Base-by-base conservation (phyloP, 2,888 invertebrate species). In the Ctenicera cuprea region DNA sequence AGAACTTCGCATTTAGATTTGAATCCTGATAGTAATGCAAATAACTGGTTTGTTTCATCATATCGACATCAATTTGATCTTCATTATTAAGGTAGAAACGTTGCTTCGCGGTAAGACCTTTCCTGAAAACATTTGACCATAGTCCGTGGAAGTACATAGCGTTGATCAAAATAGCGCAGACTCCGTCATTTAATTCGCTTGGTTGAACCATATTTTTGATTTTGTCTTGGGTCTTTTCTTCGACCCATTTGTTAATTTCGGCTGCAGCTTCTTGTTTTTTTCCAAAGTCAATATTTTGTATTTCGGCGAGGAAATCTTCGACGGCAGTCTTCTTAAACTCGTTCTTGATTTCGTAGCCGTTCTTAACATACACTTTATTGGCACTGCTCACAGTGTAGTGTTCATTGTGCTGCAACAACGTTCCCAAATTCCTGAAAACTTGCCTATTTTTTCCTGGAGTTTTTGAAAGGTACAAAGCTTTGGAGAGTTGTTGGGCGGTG, bases 321-420 rank as follows among this genome's bases (percentile, higher is more conserved):
- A 87, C 82, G 0, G 94, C 91, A 48, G 91, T 86, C 5, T 88
- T 86, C 78, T 90, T 88, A 76, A 92, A 91, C 14, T 87, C 83
- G 0, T 89, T 82, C n/a, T 89, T 87, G 1, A 94, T 79, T n/a
- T 87, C 83, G 63, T 90, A 89, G 1, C 88, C 88, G 7, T 83
- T 61, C 78, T 90, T 90, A 0, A 93, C 86, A 82, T 92, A 96
- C 50, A 78, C 90, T 89, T 0, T 92, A 86, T 82, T 91, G 95
- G 4, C 95, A 87, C 77, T 92, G 92, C 82, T 93, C 94, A 11
- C 85, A 84, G 0, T 82, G 75, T 12, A 16, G 67, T 61, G 78
- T 79, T 86, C 79, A 2, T 86, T 65, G 20, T 65, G 80, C 81
- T 75, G 92, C 89, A 2, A 92, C 88, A 4, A 88, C 89, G 1